Base-by-base conservation (phyloP, 2,888 invertebrate species). In the Cynaeus angustus region DNA sequence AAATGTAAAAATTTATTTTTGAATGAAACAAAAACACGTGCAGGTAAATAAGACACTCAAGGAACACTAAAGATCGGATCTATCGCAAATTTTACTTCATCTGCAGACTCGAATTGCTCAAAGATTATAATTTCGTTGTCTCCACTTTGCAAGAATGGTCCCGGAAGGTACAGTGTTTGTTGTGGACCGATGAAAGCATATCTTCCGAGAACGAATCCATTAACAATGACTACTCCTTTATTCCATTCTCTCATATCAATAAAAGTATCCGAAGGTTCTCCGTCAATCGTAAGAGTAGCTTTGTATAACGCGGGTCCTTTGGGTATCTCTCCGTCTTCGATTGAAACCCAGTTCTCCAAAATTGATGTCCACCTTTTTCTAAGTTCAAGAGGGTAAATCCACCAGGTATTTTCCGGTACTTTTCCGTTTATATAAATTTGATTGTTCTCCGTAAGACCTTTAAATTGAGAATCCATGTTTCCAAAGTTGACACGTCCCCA, bases 171-270 rank as follows among this genome's bases (percentile, higher is more conserved):
- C 0, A 96, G 85, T 0, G 94, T 94, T 70, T 92, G 87, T 83
- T 95, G 94, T 0, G 97, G 97, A 0, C 97, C 96, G 41, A 89
- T 87, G 0, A 87, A 80, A 0, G 92, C 91, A 83, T 96, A 96
- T 46, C 97, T 88, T 0, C 97, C 97, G 14, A 97, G 86, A 82
- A 96, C 95, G 79, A 93, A 90, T 0, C 93, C 94, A 82, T 97
- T 97, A 0, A 97, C 86, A 83, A 94, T 93, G 0, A 93, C 91
- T 68, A 93, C 88, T 1, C 97, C 97, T 87, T 96, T 96, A 59
- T 89, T 90, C 97, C 97, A 97, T n/a, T 89, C 90, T 46, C 88
- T 86, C 76, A 94, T 90, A 79, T 94, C 91, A 8, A 96, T 80
- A 80, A 90, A 96, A 0, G 95, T 95, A 80, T 96, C 96, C 37